phyloP scores from a whole-genome alignment of 2,113 vertebrate species.

The Shinisaurus crocodilurus region DNA sequence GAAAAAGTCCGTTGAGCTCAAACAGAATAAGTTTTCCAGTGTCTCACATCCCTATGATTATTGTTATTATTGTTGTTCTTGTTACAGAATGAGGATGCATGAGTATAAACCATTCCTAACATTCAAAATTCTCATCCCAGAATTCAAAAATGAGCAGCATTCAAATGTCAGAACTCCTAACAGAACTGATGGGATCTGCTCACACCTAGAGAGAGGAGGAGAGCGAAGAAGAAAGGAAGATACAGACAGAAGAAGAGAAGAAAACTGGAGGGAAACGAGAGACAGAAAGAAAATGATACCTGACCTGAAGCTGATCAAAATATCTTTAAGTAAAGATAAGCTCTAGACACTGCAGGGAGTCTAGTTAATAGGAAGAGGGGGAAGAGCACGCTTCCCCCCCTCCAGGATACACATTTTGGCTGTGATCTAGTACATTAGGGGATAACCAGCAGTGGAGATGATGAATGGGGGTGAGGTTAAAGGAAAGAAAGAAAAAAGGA shows the following conservation, averaged over 20 bases:
- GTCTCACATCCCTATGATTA: no score
- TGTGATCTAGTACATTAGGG: slow-evolving; percentile 62
- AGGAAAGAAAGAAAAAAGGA: neutral
- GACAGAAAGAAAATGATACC: slow-evolving; percentile 31
- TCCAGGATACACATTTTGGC: slow-evolving; percentile 36
- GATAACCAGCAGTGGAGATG: slow-evolving; percentile 41
- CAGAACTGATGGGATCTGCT: no score
- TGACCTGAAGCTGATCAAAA: slow-evolving; percentile 63
- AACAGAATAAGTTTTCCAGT: no score
- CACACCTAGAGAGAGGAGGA: no score
- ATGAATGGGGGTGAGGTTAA: neutral
- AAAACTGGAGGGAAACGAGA: slow-evolving; percentile 13
- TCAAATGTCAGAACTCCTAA: no score
- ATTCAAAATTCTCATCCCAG: no score
- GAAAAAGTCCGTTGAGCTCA: no score
- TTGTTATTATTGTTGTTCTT: no score
- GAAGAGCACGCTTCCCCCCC: slow-evolving; percentile 24
- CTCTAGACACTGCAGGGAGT: slow-evolving; percentile 54
- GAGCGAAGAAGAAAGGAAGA: neutral
- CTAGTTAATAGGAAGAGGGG: slow-evolving; percentile 58
- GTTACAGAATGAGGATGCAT: no score
- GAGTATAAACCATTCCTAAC: no score
- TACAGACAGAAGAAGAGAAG: neutral
- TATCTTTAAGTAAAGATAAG: slow-evolving; percentile 66
- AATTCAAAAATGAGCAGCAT: no score